These are phyloP conservation scores for Coregonus clupeaformis DNA, from an alignment of 2,113 vertebrate species.

Conservation along the genomic window DNA sequence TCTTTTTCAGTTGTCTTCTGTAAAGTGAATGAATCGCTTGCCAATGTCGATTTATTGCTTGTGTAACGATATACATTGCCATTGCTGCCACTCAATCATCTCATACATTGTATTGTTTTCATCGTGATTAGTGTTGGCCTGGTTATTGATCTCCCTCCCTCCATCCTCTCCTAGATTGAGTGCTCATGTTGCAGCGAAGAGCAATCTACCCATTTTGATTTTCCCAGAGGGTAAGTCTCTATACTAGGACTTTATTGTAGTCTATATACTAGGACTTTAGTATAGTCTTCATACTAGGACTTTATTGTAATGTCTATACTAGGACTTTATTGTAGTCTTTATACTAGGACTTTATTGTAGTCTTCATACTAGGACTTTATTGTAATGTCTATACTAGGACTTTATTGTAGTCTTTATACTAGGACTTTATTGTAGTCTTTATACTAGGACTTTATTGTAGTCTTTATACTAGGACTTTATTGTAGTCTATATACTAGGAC, in stretches of 20 bases:
- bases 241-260: not conserved
- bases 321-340: no score
- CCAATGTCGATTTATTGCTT: not conserved
- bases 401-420: no score
- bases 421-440: no score
- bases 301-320: no score
- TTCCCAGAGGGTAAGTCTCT: constrained; percentile 92
- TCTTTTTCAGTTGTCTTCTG: not conserved
- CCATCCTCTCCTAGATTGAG: constrained; percentile 71
- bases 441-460: no score
- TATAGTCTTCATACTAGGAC: no score
- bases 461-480: no score
- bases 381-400: no score
- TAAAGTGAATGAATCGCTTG: not conserved
- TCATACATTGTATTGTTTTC: not conserved
- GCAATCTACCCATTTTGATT: constrained; percentile 92
- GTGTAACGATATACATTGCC: not conserved
- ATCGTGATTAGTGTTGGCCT: not conserved
- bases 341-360: no score
- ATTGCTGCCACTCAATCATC: not conserved
- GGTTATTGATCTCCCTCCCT: constrained; percentile 1
- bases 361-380: no score
- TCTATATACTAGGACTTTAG: no score
- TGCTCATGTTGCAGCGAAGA: constrained; percentile 85
- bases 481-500: no score